A percentile compares a stretch with the other conserved stretches of the same genome.
Evolutionary conservation across 2,888 invertebrate species (phyloP).

Genomic region (Phyto melanocephala): DNA sequence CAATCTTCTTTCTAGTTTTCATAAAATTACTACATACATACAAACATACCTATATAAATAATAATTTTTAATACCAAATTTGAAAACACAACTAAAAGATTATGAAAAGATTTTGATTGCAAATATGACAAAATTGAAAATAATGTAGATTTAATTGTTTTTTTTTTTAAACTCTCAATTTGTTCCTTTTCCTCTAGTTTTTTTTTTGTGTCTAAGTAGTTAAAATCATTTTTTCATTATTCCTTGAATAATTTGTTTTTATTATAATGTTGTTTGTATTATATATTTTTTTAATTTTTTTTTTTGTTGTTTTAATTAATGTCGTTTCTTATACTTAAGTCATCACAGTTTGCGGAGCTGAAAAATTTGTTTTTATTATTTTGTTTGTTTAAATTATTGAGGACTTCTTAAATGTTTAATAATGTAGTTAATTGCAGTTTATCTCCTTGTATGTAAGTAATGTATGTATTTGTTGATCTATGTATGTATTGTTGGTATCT

Average conservation of each 20-base stretch:
- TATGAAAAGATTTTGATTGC: not conserved
- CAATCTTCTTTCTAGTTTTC: no score
- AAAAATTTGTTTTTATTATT: conserved; percentile 73
- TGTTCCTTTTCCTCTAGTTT: conserved; percentile 1
- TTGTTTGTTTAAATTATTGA: conserved; percentile 67
- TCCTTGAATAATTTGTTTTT: conserved; percentile 50
- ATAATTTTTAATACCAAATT: no score
- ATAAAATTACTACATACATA: no score
- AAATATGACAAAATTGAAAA: conserved; percentile 15
- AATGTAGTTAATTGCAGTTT: conserved; percentile 57
- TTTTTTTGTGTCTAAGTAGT: conserved; percentile 41
- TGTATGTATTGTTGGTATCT: conserved; percentile 7
- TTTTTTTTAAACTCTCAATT: conserved; percentile 36
- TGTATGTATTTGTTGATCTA: conserved; percentile 33
- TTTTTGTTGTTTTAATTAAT: conserved; percentile 70
- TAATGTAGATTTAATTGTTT: conserved; percentile 34
- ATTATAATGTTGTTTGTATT: conserved; percentile 48
- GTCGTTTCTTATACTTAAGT: conserved; percentile 78
- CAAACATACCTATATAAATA: no score
- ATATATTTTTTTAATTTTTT: conserved; percentile 66
- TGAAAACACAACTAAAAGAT: no score
- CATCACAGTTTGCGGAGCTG: conserved; percentile 80
- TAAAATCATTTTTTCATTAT: conserved; percentile 48
- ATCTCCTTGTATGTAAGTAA: conserved; percentile 48
- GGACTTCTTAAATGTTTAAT: conserved; percentile 61